Base-by-base conservation (phyloP, 2,888 invertebrate species). In the Polydrusus tereticollis region DNA sequence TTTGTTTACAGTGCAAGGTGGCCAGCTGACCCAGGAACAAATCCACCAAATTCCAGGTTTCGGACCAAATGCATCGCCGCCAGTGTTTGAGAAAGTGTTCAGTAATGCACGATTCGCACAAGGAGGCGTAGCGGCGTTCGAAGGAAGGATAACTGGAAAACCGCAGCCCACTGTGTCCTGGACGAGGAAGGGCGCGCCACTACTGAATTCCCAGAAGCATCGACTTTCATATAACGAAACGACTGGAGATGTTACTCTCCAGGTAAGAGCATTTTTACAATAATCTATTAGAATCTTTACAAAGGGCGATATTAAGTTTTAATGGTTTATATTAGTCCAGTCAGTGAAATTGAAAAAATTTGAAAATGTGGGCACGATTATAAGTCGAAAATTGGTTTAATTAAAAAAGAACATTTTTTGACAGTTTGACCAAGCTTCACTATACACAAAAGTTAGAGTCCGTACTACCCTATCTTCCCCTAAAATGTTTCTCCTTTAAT, bases 31-130 rank as follows among this genome's bases (percentile, higher is more conserved):
- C 60, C 78, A 79, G 79, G 87, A 89, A 83, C 88, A 89, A 74
- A 80, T 82, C 66, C 86, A 86, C 77, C 85, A 87, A 77, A 85
- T 87, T 58, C 82, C 86, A 74, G 86, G 87, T 59, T 88, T 88
- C 78, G 88, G 90, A 83, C 92, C 93, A 74, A 93, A 93, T 80
- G 94, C 93, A 77, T 93, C 96, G 77, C 97, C 97, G 71, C 97
- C 97, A 76, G 94, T 97, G 79, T 96, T 98, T 87, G 97, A 97
- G 87, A 95, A 96, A 86, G 95, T 97, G 83, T 97, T 97, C 86
- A 94, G 94, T 86, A 96, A 96, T 87, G 96, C 96, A 78, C 91
- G 96, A 83, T 96, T 97, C 86, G 96, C 96, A 74, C 96, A 97
- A 88, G 97, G 97, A 78, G 96, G 96, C 62, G 94, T 95, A 84